Base-by-base conservation (phyloP, 2,113 vertebrate species). In the Neoarius graeffei region DNA sequence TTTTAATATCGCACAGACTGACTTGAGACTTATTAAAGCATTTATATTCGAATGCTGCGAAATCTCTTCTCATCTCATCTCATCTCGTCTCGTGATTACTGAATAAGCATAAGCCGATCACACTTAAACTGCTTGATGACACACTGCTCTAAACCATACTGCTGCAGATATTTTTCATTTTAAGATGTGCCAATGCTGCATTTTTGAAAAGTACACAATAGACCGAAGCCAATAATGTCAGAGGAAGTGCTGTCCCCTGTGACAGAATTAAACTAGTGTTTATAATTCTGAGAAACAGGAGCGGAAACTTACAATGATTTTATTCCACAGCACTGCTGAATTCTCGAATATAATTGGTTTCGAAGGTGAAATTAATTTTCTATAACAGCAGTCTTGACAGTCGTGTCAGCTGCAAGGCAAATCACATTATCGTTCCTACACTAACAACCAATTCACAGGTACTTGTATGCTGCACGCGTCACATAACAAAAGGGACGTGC, bases 11-110 rank as follows among this genome's bases (percentile, higher is more conserved):
- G n/a, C 10, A 14, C 10, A 77, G 77, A 59, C 13, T n/a, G 77
- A 30, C 15, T 56, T 57, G 14, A 57, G 3, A 42, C 42, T 42
- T 25, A 79, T 79, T 50, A 30, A 57, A 57, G 15, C 52, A 30
- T 15, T 77, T 25, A 7, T 8, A 71, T 71, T 35, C 7, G 15
- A 71, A 6, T 42, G 15, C 14, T 35, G 30, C 7, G 4, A 42
- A 73, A 73, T n/a, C 74, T 54, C 74, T 14, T n/a, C 74, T 74
- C 15, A 20, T 9, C 76, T 79, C 76, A n/a, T n/a, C 74, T 73
- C 14, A 42, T 8, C 69, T n/a, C n/a, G n/a, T n/a, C n/a, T 77
- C 74, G 13, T 11, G 50, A n/a, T 15, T 79, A 54, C 54, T 54
- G 4, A 54, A 14, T 25, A 79, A 79, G 1, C 50, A 76, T 50